Evolutionary conservation across 37 sponge, comb jelly and placozoan genomes (phyloP).

Genomic region (Theonella swinhoei): DNA sequence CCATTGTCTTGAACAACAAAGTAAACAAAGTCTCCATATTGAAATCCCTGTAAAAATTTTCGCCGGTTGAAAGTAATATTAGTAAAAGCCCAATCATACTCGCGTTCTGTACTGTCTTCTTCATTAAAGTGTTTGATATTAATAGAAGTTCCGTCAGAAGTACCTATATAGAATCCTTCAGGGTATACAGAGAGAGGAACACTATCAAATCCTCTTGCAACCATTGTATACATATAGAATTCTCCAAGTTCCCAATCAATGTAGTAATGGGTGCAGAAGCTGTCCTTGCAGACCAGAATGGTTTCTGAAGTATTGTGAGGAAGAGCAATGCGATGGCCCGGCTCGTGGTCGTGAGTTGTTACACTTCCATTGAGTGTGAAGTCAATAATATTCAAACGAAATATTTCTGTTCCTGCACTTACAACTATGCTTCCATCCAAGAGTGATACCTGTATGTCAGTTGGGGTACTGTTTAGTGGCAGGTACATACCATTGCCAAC

Average conservation of each 20-base stretch:
- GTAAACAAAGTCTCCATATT: neutral
- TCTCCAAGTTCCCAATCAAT: neutral
- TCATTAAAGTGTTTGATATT: neutral
- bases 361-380: neutral
- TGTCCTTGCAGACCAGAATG: neutral
- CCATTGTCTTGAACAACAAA: slow-evolving; percentile 4
- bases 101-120: neutral
- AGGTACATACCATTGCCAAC: too few species aligned
- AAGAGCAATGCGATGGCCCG: neutral
- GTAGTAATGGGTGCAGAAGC: neutral
- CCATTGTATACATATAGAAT: neutral
- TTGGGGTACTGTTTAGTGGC: neutral
- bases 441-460: neutral
- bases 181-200: neutral
- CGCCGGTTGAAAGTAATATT: neutral
- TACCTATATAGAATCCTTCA: neutral
- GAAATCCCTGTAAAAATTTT: neutral
- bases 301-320: neutral
- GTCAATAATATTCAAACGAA: neutral
- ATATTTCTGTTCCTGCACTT: neutral
- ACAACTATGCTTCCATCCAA: neutral
- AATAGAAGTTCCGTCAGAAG: neutral
- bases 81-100: neutral
- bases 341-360: neutral
- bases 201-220: neutral